phyloP scores from a whole-genome alignment of 2,797 vertebrate genomes.

The Anguilla pacifica region DNA sequence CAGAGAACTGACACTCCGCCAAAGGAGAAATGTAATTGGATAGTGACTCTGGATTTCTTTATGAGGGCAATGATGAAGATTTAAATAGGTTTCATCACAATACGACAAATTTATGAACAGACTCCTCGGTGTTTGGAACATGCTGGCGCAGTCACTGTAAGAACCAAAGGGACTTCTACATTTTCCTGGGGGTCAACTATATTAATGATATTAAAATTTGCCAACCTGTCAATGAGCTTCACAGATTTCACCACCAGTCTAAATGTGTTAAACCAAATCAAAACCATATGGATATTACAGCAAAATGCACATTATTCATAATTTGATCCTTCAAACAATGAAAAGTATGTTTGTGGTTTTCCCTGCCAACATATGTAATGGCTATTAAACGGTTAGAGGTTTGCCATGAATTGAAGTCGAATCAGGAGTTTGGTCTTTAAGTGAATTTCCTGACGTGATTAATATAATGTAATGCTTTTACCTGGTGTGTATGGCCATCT shows the following conservation, averaged over 20 bases:
- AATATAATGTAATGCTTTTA: constrained; percentile 13
- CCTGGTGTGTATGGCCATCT: not conserved
- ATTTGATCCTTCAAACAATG: constrained; percentile 13
- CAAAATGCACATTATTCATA: not conserved
- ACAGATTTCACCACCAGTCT: not conserved
- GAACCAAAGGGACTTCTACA: not conserved
- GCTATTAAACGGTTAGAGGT: not conserved
- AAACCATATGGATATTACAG: not conserved
- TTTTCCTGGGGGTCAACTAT: not conserved
- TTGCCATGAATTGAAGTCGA: not conserved
- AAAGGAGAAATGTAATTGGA: not conserved
- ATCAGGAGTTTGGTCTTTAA: not conserved
- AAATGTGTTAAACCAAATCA: not conserved
- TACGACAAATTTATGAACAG: not conserved
- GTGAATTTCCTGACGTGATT: constrained; percentile 18
- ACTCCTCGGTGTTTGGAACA: not conserved
- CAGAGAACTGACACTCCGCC: not conserved
- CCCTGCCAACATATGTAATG: not conserved
- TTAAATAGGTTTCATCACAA: not conserved
- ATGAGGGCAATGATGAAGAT: not conserved
- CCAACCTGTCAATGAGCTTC: not conserved
- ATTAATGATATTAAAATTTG: not conserved
- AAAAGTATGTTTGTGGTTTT: not conserved
- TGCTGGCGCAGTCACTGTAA: not conserved
- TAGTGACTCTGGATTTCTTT: not conserved